These are phyloP conservation scores for Cyprinodon diabolis DNA, from an alignment of 2,797 vertebrate genomes.

Conservation along the genomic window DNA sequence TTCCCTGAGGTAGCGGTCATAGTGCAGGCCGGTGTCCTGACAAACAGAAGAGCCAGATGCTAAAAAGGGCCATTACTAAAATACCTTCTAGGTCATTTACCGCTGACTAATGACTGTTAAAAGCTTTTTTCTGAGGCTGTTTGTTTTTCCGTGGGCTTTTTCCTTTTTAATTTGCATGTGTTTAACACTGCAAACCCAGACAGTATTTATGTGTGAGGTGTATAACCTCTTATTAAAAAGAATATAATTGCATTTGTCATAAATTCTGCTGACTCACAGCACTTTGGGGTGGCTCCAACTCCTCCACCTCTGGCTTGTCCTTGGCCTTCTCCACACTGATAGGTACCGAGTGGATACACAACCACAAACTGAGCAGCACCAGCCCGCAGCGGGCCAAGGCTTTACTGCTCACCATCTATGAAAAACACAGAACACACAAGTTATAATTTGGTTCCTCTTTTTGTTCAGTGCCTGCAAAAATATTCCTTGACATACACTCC, in stretches of 20 bases:
- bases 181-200: not conserved
- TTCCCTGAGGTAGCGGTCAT: constrained; percentile 94
- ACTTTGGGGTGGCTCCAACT: constrained; percentile 80
- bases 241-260: not conserved
- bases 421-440: too few relatives aligned
- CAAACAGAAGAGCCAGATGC: constrained; percentile 23
- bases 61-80: not conserved
- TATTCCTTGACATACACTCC: too few relatives aligned
- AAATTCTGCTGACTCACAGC: constrained; percentile 78
- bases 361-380: constrained; percentile 73
- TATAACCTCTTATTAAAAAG: constrained; percentile 10
- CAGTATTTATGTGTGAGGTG: not conserved
- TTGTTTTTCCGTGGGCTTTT: constrained; percentile 18
- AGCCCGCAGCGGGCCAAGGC: constrained; percentile 51
- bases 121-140: not conserved
- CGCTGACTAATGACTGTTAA: not conserved
- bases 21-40: constrained; percentile 94
- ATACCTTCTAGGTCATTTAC: constrained; percentile 3
- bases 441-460: too few relatives aligned
- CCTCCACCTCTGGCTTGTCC: constrained; percentile 72
- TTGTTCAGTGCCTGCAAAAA: too few relatives aligned
- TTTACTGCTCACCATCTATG: constrained; percentile 81
- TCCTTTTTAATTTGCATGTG: not conserved
- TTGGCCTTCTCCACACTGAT: constrained; percentile 90
- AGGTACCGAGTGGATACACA: constrained; percentile 85